phyloP scores from a whole-genome alignment of 2,797 vertebrate genomes.

The Enteromius fasciolatus region DNA sequence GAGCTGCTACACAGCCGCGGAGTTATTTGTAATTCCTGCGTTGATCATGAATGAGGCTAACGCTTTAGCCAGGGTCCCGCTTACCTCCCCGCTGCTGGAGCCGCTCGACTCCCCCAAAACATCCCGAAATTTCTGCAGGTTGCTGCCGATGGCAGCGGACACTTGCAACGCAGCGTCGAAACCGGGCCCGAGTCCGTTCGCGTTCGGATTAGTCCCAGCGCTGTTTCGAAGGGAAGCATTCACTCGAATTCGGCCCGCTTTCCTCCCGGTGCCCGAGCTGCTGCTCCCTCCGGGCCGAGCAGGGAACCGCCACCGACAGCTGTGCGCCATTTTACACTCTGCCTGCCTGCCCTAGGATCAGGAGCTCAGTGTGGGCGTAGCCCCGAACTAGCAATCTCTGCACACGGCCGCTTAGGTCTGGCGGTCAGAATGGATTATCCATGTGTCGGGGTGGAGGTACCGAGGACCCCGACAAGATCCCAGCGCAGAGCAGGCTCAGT shows the following conservation, averaged over 20 bases:
- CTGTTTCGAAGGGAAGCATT: conserved; percentile 82
- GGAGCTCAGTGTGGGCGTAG: conserved; percentile 86
- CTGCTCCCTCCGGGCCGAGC: conserved; percentile 98
- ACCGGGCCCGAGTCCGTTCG: conserved; percentile 86
- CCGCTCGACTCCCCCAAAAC: conserved; percentile 95
- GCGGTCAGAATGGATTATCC: conserved; percentile 71
- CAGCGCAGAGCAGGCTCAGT: conserved; percentile 60
- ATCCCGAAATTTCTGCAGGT: conserved; percentile 97
- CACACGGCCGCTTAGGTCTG: conserved; percentile 71
- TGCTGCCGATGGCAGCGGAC: conserved; percentile 93
- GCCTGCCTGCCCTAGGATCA: conserved; percentile 95
- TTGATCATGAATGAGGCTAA: conserved; percentile 1
- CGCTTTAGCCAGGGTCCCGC: conserved; percentile 54
- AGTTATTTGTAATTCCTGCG: conserved; percentile 14
- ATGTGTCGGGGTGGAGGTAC: conserved; percentile 77
- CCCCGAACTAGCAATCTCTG: conserved; percentile 83
- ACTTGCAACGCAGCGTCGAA: conserved; percentile 97
- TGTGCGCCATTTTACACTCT: conserved; percentile 99
- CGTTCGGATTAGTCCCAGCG: conserved; percentile 73
- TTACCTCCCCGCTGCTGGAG: conserved; percentile 93
- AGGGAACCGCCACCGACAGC: conserved; percentile 99
- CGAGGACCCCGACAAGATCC: conserved; percentile 73
- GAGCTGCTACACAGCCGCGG: not conserved
- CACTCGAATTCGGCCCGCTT: conserved; percentile 85
- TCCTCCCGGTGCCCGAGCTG: conserved; percentile 88